A percentile compares a stretch with the other conserved stretches of the same genome.
Evolutionary conservation across 2,797 vertebrate genomes (phyloP).

Genomic region (Sardinella longiceps): DNA sequence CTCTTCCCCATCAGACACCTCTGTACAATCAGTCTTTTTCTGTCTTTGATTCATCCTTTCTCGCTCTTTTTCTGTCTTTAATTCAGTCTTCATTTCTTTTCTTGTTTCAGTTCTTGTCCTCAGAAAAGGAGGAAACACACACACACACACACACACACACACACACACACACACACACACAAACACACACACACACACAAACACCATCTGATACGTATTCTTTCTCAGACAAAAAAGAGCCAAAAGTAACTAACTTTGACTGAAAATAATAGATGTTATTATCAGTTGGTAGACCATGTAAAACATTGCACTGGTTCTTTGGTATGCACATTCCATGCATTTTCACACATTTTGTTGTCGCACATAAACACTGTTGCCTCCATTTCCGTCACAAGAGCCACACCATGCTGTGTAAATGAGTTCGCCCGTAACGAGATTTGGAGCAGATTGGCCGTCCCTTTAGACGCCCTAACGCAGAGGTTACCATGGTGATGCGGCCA

Average conservation of each 20-base stretch:
- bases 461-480: slow-evolving; percentile 34
- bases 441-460: background rate
- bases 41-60: too few species aligned
- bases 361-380: background rate
- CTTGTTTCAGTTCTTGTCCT: too few species aligned
- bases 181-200: background rate
- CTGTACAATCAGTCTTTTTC: too few species aligned
- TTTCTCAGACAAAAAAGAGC: background rate
- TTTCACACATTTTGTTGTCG: background rate
- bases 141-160: background rate
- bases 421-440: slow-evolving; percentile 35
- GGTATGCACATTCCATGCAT: background rate
- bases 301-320: background rate
- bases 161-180: background rate
- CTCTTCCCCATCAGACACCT: too few species aligned
- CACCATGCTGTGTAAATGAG: slow-evolving; percentile 43
- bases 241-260: background rate
- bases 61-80: too few species aligned
- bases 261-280: background rate
- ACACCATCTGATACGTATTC: background rate
- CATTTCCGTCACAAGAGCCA: slow-evolving; percentile 12
- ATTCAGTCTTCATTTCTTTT: too few species aligned
- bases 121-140: background rate
- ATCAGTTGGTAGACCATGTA: background rate
- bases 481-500: slow-evolving; percentile 44